These are phyloP conservation scores for Xyliphius kryptos DNA, from an alignment of 2,113 vertebrate species.

Conservation along the genomic window DNA sequence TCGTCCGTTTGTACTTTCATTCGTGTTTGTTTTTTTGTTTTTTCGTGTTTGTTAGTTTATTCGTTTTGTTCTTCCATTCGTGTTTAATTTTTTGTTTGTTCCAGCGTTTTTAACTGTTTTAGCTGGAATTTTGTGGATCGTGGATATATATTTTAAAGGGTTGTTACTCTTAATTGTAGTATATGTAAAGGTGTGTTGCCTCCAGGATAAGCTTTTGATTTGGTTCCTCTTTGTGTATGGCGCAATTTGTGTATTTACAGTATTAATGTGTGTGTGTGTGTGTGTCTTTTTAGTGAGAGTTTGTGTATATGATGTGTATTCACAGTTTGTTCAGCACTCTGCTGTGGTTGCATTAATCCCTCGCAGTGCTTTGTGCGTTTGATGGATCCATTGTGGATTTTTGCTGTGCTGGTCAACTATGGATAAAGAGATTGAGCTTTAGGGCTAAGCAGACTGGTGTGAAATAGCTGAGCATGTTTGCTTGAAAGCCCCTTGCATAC, in stretches of 20 bases:
- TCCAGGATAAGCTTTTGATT: background rate
- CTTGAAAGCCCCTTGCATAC: background rate
- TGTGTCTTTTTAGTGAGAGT: background rate
- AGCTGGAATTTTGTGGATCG: too few species aligned
- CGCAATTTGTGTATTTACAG: background rate
- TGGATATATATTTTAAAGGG: too few species aligned
- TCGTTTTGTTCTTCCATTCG: too few species aligned
- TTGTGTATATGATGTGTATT: background rate
- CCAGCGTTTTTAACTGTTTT: too few species aligned
- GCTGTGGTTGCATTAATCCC: background rate
- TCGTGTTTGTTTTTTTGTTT: too few species aligned
- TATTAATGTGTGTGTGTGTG: background rate
- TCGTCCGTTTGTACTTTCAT: too few species aligned
- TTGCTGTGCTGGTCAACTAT: constrained; percentile 33
- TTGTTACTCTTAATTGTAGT: too few species aligned
- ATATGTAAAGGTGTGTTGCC: too few species aligned
- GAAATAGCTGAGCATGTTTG: constrained; percentile 22
- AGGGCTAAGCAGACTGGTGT: background rate
- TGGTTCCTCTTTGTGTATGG: background rate
- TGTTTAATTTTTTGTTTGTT: too few species aligned
- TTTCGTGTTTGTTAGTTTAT: too few species aligned
- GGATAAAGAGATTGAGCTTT: constrained; percentile 28
- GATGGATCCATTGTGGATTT: constrained; percentile 26
- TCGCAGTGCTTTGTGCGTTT: background rate
- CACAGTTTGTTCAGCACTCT: background rate